Base-by-base conservation (phyloP, 2,797 vertebrate genomes). In the Fundulus diaphanus region DNA sequence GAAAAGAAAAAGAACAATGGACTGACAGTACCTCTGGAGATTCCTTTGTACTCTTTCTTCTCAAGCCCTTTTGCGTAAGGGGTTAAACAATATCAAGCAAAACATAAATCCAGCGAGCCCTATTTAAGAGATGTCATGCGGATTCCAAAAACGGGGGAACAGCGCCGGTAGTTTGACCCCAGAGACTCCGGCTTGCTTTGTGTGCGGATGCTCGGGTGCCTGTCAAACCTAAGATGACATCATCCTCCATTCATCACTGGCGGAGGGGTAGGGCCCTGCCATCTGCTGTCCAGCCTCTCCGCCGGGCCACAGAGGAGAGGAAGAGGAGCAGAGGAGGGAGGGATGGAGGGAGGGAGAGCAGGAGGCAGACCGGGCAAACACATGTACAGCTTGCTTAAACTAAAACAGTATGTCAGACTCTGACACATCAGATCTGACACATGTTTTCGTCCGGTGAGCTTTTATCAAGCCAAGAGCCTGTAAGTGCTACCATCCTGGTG, bases 161-260 rank as follows among this genome's bases (percentile, higher is more conserved):
- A 95, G 96, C n/a, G 94, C 95, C 94, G 87, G 92, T 92, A 82
- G 94, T 92, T 94, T 93, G 93, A 95, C 95, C 96, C 93, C 93
- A 85, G 93, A 94, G 95, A 95, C 94, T 94, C 90, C 90, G 90
- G 94, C 93, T 96, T 95, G 95, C 96, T 96, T 94, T 95, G 95
- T 96, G 96, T 93, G 95, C 82, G 94, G 88, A 90, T 93, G 92
- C 89, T 89, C 90, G 83, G 92, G 85, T 75, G 91, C 90, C 96
- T 96, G 96, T 97, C 96, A 97, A 96, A 94, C 96, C 93, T 90
- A 87, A 95, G 96, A 98, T 99, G 97, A 98, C 97, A 98, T 99
- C 98, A 99, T 96, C 95, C 95, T 95, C 95, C 95, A 98, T 98
- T 96, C 95, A 97, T 99, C 96, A 97, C 87, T 90, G 91, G 93